Conservation (phyloP, 2,113 vertebrate species). For the Brachyhypopomus gauderio region DNA sequence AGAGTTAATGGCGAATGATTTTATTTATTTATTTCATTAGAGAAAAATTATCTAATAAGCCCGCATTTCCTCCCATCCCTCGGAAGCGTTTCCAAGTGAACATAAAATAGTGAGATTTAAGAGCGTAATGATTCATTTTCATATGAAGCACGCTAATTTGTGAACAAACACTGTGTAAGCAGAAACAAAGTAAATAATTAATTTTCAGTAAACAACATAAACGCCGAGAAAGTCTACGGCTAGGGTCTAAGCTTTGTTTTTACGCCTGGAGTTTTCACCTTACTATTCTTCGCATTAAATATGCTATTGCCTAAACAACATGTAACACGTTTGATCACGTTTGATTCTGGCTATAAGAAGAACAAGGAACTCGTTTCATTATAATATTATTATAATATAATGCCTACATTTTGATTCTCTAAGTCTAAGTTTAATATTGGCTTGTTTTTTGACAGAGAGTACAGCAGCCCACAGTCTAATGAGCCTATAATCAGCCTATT, state of each 20-base stretch:
- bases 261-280: no score
- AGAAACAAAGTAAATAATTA: constrained; percentile 35
- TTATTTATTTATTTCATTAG: constrained; percentile 89
- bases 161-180: constrained; percentile 16
- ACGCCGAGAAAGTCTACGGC: neutral
- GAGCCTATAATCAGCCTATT: no score
- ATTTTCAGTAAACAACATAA: constrained; percentile 19
- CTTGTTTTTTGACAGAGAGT: no score
- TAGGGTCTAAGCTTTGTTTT: neutral
- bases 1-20: constrained; percentile 87
- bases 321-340: neutral
- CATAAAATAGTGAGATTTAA: constrained; percentile 38
- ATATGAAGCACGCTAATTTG: constrained; percentile 22
- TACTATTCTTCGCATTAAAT: no score
- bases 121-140: constrained; percentile 16
- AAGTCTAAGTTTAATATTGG: no score
- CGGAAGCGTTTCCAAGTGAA: constrained; percentile 47
- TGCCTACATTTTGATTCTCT: no score
- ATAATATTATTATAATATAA: no score
- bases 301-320: neutral
- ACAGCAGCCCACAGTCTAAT: no score
- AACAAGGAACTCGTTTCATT: no score
- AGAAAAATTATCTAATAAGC: constrained; percentile 59
- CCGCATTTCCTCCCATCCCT: constrained; percentile 47
- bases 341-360: no score